These are phyloP conservation scores for Lepus timidus DNA, from an alignment of 2,113 vertebrate species.

Conservation along the genomic window DNA sequence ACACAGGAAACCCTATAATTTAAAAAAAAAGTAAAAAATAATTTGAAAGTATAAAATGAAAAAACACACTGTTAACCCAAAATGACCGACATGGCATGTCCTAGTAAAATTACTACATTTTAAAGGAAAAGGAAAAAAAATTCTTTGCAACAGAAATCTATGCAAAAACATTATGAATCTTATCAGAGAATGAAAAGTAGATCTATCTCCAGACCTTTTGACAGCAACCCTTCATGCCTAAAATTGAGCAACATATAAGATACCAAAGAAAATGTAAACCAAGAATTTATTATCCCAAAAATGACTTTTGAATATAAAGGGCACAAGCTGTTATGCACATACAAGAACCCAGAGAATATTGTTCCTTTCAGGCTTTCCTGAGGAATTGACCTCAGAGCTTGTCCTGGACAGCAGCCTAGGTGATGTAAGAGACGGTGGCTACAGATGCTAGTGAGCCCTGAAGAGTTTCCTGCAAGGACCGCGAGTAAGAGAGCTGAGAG, in stretches of 20 bases:
- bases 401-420: not conserved
- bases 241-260: constrained; percentile 20
- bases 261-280: constrained; percentile 8
- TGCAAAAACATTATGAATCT: not conserved
- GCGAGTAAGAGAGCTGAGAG: not conserved
- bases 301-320: constrained; percentile 35
- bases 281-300: not conserved
- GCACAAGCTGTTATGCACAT: constrained; percentile 29
- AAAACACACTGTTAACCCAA: not conserved
- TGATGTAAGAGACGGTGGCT: not conserved
- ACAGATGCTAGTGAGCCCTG: not conserved
- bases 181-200: not conserved
- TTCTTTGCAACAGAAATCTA: not conserved
- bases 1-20: not conserved
- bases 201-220: constrained; percentile 7
- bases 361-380: not conserved
- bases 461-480: not conserved
- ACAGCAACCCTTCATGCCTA: not conserved
- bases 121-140: not conserved
- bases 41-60: not conserved
- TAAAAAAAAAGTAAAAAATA: not conserved
- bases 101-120: not conserved
- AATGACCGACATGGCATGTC: not conserved
- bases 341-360: not conserved
- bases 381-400: not conserved